These are phyloP conservation scores for Xylota sylvarum DNA, from an alignment of 2,888 invertebrate species.

Conservation along the genomic window DNA sequence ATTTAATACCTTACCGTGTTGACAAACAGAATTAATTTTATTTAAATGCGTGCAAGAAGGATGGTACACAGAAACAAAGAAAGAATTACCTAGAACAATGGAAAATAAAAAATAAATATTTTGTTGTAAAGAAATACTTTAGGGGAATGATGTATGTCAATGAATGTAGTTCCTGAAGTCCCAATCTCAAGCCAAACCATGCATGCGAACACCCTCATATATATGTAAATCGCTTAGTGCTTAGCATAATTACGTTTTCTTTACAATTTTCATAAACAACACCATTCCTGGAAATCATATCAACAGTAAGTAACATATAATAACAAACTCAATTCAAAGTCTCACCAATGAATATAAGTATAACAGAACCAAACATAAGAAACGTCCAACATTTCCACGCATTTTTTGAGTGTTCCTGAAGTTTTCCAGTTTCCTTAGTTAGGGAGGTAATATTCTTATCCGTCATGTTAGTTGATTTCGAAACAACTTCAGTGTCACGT, in stretches of 20 bases:
- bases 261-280: constrained; percentile 96
- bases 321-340: constrained; percentile 72
- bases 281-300: constrained; percentile 91
- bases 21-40: constrained; percentile 21
- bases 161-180: constrained; percentile 18
- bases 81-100: constrained; percentile 6
- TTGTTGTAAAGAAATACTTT: constrained; percentile 46
- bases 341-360: constrained; percentile 95
- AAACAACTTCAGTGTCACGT: constrained; percentile 93
- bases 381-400: constrained; percentile 98
- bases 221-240: no score
- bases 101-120: constrained; percentile 27
- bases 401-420: constrained; percentile 93
- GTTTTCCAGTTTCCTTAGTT: constrained; percentile 91
- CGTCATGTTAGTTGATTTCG: constrained; percentile 91
- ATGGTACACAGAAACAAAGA: background rate
- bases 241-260: constrained; percentile 86
- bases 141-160: constrained; percentile 51
- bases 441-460: constrained; percentile 92
- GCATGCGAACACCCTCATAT: constrained; percentile 8
- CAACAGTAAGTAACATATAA: constrained; percentile 37
- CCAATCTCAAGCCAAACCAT: constrained; percentile 11
- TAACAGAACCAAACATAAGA: constrained; percentile 94
- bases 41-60: constrained; percentile 39
- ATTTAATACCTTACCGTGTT: constrained; percentile 3